Evolutionary conservation across 23 tunicate genomes (phyloP), one percentile per base, ranked within the genome.

Genomic region (Phallusia fumigata): DNA sequence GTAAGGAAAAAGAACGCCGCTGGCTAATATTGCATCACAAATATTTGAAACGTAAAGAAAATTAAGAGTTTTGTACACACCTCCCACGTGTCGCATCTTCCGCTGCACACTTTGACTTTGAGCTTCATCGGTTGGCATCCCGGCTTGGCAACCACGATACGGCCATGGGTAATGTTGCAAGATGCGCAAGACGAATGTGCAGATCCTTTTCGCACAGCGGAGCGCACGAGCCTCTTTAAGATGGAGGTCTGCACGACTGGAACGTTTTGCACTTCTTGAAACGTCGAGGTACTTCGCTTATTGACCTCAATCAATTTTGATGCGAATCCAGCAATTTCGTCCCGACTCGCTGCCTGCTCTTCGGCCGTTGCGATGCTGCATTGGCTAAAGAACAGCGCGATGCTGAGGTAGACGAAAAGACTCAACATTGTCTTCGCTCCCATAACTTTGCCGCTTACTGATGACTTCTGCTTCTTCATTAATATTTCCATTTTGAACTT

Each of bases 51-150:
- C 10, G 47, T 40, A 3, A 10, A 40, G n/a, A 40, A 5, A 40
- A 40, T 40, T 40, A 3, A 40, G 47, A 40, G 21, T 21, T 34
- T 35, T 75, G 44, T 26, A 34, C 83, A 47, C 58, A 80, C 83
- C 80, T 83, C 86, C 86, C 86, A 83, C 19, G 86, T 83, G 32
- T 83, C 86, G 0, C 86, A 83, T 79, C 40, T 30, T 52, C 86
- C 86, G 73, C 30, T 33, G 69, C 86, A 83, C 18, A 50, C 30
- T 2, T 58, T 36, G 45, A 79, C 80, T 18, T 24, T 32, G 24
- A 83, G 33, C 26, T 74, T 74, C 65, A 40, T 40, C 6, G 80
- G 76, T 12, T 72, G 28, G 73, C 86, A 83, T 74, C 86, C 80
- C 35, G 65, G 80, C 80, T 75, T 83, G 15, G 35, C 15, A 15